These are phyloP conservation scores for Decapterus maruadsi DNA, from an alignment of 2,797 vertebrate genomes.

Conservation along the genomic window DNA sequence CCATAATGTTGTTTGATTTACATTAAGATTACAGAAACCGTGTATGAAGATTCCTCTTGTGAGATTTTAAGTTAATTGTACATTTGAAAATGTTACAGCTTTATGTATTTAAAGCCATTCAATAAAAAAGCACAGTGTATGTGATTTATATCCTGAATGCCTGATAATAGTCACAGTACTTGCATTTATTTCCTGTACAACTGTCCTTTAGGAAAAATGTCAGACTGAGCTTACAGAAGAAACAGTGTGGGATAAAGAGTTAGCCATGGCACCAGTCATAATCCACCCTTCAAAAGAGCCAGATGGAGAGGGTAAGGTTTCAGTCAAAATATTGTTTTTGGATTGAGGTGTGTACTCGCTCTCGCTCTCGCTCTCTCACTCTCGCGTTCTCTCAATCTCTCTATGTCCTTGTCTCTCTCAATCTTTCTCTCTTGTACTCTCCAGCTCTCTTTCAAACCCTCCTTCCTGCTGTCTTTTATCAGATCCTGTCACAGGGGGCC, in stretches of 20 bases:
- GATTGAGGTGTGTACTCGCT: constrained; percentile 80
- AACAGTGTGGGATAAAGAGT: constrained; percentile 83
- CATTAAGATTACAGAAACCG: constrained; percentile 5
- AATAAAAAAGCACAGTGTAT: not conserved
- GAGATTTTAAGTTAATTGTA: constrained; percentile 8
- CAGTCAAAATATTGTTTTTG: constrained; percentile 89
- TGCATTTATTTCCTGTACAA: constrained; percentile 59
- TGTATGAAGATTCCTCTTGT: not conserved
- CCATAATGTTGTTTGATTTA: constrained; percentile 18
- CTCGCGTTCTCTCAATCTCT: constrained; percentile 62
- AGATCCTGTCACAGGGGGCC: constrained; percentile 76
- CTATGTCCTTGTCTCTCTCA: constrained; percentile 66
- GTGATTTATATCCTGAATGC: constrained; percentile 44
- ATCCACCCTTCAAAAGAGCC: constrained; percentile 90
- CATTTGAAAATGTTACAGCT: not conserved
- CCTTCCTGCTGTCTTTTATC: constrained; percentile 79
- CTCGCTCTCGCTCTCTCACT: constrained; percentile 70
- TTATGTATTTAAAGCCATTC: constrained; percentile 20
- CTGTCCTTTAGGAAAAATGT: constrained; percentile 71
- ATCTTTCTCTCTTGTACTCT: constrained; percentile 66
- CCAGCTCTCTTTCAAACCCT: constrained; percentile 62
- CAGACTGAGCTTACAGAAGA: constrained; percentile 76
- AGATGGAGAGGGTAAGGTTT: constrained; percentile 88
- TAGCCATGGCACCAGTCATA: constrained; percentile 85
- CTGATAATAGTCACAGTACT: constrained; percentile 39